Base-by-base conservation (phyloP, 2,888 invertebrate genomes). In the Tipula lateralis region DNA sequence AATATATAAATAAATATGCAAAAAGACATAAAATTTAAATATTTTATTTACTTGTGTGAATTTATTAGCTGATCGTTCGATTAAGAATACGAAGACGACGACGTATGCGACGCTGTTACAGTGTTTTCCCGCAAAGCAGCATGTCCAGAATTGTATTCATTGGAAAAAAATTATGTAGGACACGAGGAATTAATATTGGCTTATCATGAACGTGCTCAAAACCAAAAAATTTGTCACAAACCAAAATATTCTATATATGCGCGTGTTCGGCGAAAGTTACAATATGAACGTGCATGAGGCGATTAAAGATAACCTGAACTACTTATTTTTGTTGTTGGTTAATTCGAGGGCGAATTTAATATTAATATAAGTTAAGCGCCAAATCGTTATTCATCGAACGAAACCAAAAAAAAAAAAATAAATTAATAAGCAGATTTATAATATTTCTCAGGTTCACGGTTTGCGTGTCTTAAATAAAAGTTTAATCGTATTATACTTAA, bases 161-260 rank as follows among this genome's bases (percentile, higher is more conserved):
- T 66, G 66, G 66, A 66, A 66, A n/a, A n/a, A n/a, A 66, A 66
- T 66, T 66, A 66, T 66, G 66, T 66, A 66, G 66, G 66, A 66
- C 66, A 66, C n/a, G n/a, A 19, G 66, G 66, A 66, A 66, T 66
- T 66, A 66, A 66, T 66, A 24, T 66, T 66, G 9, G 19, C 66
- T 66, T 66, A 66, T 66, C 66, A 66, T 66, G 66, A 66, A 66
- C 66, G 66, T 66, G 66, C 66, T 66, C 12, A 24, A 19, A 50
- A 39, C 13, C 9, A 7, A 39, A 44, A 44, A 24, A 66, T 66
- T 66, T 66, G 66, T 66, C 66, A 24, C 66, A 66, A 66, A 66
- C 7, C 24, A 66, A 66, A 66, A 66, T 24, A 66, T 66, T 7
- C 24, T 66, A 24, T 66, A 66, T 66, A 24, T 9, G 24, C 66